Conservation (phyloP, 2,113 vertebrate genomes). For the Pterocles orientalis region DNA sequence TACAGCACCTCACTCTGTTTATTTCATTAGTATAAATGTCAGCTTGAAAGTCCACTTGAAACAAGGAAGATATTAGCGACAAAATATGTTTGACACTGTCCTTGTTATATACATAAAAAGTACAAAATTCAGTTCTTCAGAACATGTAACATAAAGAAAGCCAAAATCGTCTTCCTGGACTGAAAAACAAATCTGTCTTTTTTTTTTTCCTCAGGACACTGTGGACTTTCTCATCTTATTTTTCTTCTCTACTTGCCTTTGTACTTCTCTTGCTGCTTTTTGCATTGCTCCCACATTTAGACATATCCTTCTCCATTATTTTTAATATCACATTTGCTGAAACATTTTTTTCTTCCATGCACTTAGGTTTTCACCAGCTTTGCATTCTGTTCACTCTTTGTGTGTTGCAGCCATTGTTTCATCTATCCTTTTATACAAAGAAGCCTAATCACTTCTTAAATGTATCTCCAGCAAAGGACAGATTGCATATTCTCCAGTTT, state of each 20-base stretch:
- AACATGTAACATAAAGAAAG: neutral
- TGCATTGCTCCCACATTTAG: neutral
- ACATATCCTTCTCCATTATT: neutral
- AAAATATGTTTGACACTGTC: neutral
- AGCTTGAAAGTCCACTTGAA: neutral
- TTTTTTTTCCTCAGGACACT: neutral
- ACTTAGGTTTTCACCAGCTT: neutral
- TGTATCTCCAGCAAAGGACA: neutral
- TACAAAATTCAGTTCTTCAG: neutral
- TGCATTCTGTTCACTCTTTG: neutral
- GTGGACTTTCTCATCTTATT: neutral
- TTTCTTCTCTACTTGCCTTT: neutral
- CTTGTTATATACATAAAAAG: neutral
- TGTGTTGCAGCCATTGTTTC: conserved; percentile 13
- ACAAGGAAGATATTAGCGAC: neutral
- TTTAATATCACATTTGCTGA: neutral
- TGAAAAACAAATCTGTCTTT: neutral
- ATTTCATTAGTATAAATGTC: neutral
- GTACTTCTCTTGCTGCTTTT: neutral
- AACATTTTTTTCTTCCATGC: neutral
- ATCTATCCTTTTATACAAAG: neutral
- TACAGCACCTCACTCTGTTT: neutral
- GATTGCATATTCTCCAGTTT: conserved; percentile 11
- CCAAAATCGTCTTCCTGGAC: neutral
- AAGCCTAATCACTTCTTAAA: conserved; percentile 6